Evolutionary conservation across 2,113 vertebrate genomes (phyloP), one percentile per base, ranked within the genome.

Genomic region (Ochotona princeps): DNA sequence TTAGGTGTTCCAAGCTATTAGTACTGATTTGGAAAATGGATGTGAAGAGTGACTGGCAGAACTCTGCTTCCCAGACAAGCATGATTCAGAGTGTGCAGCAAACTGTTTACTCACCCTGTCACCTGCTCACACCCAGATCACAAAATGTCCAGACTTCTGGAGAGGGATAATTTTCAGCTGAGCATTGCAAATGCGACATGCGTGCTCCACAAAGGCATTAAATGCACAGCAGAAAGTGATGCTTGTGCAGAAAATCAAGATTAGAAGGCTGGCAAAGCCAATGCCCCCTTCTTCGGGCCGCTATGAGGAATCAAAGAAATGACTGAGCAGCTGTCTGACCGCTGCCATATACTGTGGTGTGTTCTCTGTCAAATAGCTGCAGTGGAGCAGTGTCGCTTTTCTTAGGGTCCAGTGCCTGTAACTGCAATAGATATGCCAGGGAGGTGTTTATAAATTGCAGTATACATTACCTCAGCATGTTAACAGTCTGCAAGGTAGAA

Each of bases 381-480:
- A 86, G 38, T 44, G 15, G 35, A 18, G 28, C 96, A 30, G 28
- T 25, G 14, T 0, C 0, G 26, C 78, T 60, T 89, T 96, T 92
- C 35, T 87, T 85, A 89, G 95, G 38, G 49, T 1, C 88, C 63
- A 23, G 18, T 90, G n/a, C 69, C 93, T 57, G 51, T 92, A 32
- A 95, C 93, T 76, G 95, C 92, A 96, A 87, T 72, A 35, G 44
- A 3, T 60, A 9, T 44, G 6, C 70, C 79, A 83, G 61, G 7
- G 78, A 5, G 3, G n/a, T 70, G 82, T 88, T 96, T 91, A 70
- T 96, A 96, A 97, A 74, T 3, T 87, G 9, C 1, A 83, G 35
- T 79, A 83, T 84, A 47, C 2, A 47, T 94, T 96, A 95, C 23
- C 23, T 94, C 92, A 97, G 75, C 32, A 74, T 96, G 91, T 94